These are phyloP conservation scores for Euthynnus affinis DNA, from an alignment of 2,797 vertebrate species.

Conservation along the genomic window DNA sequence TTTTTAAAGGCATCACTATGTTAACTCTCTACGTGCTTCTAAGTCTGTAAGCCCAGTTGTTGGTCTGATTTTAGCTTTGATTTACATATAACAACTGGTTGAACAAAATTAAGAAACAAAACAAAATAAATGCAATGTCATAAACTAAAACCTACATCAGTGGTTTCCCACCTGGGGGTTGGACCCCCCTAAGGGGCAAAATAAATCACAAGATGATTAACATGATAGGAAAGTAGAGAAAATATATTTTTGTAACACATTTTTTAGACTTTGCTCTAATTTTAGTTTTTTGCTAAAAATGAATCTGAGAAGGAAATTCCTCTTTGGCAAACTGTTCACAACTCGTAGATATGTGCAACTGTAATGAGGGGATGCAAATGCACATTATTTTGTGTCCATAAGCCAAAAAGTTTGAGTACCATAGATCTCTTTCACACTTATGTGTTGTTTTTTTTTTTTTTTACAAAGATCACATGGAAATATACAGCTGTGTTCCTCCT, in stretches of 20 bases:
- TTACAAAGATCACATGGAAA: not conserved
- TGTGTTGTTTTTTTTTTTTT: too few relatives aligned
- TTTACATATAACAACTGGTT: not conserved
- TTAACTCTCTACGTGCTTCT: conserved; percentile 45
- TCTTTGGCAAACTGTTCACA: not conserved
- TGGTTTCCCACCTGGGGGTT: not conserved
- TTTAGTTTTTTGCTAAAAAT: not conserved
- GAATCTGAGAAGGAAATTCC: not conserved
- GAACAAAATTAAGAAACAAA: not conserved
- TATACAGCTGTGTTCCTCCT: not conserved
- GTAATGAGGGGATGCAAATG: too few relatives aligned
- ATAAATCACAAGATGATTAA: not conserved
- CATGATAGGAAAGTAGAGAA: not conserved
- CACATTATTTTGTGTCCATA: not conserved
- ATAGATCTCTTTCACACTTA: not conserved
- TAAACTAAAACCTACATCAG: not conserved
- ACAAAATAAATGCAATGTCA: not conserved
- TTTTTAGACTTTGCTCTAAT: not conserved
- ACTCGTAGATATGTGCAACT: not conserved
- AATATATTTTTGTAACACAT: not conserved
- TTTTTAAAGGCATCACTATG: conserved; percentile 60
- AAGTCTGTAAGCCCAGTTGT: conserved; percentile 34
- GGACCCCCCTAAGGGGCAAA: too few relatives aligned
- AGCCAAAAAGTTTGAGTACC: not conserved
- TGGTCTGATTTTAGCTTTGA: not conserved